These are phyloP conservation scores for Drosophila teissieri DNA, from an alignment of 1,140 invertebrate species.

Conservation along the genomic window DNA sequence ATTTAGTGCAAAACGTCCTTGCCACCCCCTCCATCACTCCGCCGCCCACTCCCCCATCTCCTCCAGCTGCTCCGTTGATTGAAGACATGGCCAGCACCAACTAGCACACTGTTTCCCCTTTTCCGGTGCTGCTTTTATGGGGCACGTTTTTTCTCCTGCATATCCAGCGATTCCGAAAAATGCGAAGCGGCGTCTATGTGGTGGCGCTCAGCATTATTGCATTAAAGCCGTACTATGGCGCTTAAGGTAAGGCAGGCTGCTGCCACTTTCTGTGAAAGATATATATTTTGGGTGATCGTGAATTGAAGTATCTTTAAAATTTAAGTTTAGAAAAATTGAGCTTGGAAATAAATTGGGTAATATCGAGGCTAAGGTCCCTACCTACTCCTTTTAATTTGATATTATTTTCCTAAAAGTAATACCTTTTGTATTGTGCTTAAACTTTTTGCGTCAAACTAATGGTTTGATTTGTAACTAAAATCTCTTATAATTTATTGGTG, in stretches of 20 bases:
- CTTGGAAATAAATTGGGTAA: too few relatives aligned
- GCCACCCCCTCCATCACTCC: constrained; percentile 13
- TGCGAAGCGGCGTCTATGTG: constrained; percentile 29
- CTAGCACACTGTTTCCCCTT: constrained; percentile 21
- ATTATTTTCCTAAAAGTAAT: too few relatives aligned
- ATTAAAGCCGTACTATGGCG: constrained; percentile 29
- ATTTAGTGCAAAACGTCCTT: constrained; percentile 64
- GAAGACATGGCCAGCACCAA: constrained; percentile 40
- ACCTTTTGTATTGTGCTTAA: background rate
- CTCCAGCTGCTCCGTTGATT: constrained; percentile 20
- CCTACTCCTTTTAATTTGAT: too few relatives aligned
- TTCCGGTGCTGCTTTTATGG: constrained; percentile 34
- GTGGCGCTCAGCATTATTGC: constrained; percentile 15
- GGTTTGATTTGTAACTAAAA: too few relatives aligned
- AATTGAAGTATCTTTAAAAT: too few relatives aligned
- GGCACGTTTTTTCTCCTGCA: constrained; percentile 30
- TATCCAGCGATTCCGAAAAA: constrained; percentile 22
- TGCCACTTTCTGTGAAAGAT: too few relatives aligned
- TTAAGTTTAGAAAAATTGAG: too few relatives aligned
- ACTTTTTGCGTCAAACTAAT: too few relatives aligned
- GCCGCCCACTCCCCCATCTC: too few relatives aligned
- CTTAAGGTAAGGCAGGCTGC: background rate
- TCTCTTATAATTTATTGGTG: too few relatives aligned
- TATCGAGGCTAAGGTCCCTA: too few relatives aligned
- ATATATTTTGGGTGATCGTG: too few relatives aligned